Base-by-base conservation (phyloP, 2,888 invertebrate species). In the Ligdia adustata region DNA sequence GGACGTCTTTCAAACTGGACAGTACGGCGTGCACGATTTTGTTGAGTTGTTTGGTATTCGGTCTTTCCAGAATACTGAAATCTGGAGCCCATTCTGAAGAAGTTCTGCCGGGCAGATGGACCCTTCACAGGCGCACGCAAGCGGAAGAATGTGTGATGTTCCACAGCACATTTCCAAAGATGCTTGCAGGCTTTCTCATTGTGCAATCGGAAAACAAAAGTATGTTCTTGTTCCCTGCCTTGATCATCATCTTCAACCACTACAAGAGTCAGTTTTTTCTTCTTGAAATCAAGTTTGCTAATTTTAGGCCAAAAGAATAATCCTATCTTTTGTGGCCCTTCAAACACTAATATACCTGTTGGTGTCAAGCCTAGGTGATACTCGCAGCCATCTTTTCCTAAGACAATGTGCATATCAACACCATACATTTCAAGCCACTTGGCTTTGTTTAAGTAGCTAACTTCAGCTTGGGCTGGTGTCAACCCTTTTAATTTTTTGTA, bases 261-360 rank as follows among this genome's bases (percentile, higher is more conserved):
- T 31, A 99, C 96, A 41, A 99, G 91, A 0, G 98, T 99, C 33
- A 99, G 85, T 81, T 99, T 99, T 84, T 99, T 99, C 84, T 97
- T 98, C 80, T 98, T 98, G 76, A 99, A 99, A 84, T 99, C 98
- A 40, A 99, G 88, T 79, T 98, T 96, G 53, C 98, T 98, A 66
- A 99, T 99, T 91, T 99, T 99, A 1, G 99, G 99, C 98, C 99
- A 99, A 80, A 99, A 98, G 85, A 99, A 99, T 9, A 99, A 91
- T 0, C 99, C 99, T 66, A 99, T 99, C 90, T 99, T 99, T 76
- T 97, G 96, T 40, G 93, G 93, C 13, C 97, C 97, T 83, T 99
- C 99, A 84, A 99, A 99, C 4, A 99, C 99, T 40, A 99, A 91
- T 72, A 99, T 98, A 0, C 99, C 99, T 6, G 99, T 99, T 26